Evolutionary conservation across 2,113 vertebrate genomes (phyloP).

Genomic region (Myrmecobius fasciatus): DNA sequence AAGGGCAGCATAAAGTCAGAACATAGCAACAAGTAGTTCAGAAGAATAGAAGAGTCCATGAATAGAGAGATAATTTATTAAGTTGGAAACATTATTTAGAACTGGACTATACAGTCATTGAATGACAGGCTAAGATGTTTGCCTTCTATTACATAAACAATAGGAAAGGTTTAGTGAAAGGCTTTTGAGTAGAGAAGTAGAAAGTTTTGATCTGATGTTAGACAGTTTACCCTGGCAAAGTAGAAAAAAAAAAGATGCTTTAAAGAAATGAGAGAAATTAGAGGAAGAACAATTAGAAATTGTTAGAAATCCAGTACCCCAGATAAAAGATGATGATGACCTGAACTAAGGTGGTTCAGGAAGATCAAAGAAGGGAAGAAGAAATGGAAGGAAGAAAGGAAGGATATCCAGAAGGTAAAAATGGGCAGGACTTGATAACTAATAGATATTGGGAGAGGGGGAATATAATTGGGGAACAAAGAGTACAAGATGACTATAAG

Average conservation of each 20-base stretch:
- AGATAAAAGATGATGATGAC: neutral
- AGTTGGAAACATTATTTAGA: too few species aligned
- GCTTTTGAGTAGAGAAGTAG: neutral
- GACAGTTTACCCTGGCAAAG: neutral
- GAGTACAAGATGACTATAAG: neutral
- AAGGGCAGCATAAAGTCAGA: neutral
- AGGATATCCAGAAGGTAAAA: neutral
- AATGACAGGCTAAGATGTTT: too few species aligned
- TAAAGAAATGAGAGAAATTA: neutral
- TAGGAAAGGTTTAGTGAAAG: too few species aligned
- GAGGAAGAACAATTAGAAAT: neutral
- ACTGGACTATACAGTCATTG: too few species aligned
- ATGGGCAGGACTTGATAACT: neutral
- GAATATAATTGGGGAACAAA: neutral
- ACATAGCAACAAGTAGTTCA: neutral
- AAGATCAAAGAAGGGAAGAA: neutral
- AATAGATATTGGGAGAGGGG: neutral
- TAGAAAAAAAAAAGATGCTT: neutral
- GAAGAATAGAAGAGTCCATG: too few species aligned
- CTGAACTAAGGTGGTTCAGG: neutral
- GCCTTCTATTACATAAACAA: too few species aligned
- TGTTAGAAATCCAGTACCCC: neutral
- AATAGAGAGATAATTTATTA: too few species aligned
- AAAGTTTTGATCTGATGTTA: neutral
- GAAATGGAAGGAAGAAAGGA: neutral